phyloP scores from a whole-genome alignment of 2,888 invertebrate genomes.

The Ennomos quercinarius region DNA sequence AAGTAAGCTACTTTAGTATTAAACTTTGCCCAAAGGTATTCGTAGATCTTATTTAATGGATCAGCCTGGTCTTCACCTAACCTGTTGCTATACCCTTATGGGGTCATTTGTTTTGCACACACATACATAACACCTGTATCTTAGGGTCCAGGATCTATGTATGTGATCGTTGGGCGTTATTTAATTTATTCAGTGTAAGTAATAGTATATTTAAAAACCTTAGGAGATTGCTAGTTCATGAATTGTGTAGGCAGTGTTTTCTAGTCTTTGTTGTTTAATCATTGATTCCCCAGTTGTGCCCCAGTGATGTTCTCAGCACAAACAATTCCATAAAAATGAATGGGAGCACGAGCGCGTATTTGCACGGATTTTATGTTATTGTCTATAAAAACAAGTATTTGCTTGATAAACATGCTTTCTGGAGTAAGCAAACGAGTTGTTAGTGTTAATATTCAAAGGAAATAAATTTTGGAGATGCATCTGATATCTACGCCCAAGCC shows the following conservation, averaged over 20 bases:
- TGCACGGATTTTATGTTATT: conserved; percentile 37
- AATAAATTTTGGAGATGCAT: not conserved
- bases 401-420: conserved; percentile 27
- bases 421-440: conserved; percentile 21
- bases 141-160: too few relatives aligned
- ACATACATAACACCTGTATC: too few relatives aligned
- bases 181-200: too few relatives aligned
- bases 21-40: too few relatives aligned
- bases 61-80: too few relatives aligned
- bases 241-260: conserved; percentile 27
- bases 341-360: conserved; percentile 34
- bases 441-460: conserved; percentile 27
- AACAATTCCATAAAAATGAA: conserved; percentile 40
- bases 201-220: not conserved
- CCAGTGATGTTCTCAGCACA: conserved; percentile 28
- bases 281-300: conserved; percentile 27
- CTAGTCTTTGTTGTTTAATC: conserved; percentile 37
- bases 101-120: too few relatives aligned
- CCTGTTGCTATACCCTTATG: too few relatives aligned
- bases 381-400: conserved; percentile 39
- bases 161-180: too few relatives aligned
- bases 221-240: conserved; percentile 17
- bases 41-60: too few relatives aligned
- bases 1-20: too few relatives aligned
- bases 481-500: too few relatives aligned